These are phyloP conservation scores for Leucoma salicis DNA, from an alignment of 2,888 invertebrate species.

Conservation along the genomic window DNA sequence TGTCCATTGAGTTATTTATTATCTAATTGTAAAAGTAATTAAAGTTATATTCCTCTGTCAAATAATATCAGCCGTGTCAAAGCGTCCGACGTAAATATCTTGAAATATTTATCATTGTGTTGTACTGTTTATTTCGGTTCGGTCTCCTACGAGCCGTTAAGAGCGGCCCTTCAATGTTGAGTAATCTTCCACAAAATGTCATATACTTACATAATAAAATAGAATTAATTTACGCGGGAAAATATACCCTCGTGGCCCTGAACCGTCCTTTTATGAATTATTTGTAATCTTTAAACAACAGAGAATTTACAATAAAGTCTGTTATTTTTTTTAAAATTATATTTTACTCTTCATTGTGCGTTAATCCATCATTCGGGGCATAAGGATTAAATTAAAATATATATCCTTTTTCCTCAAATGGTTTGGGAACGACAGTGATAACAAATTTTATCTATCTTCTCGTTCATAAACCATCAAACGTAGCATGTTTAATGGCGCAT, in stretches of 20 bases:
- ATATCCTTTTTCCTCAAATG: conserved; percentile 6
- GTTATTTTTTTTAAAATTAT: conserved; percentile 9
- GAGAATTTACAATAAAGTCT: background rate
- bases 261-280: background rate
- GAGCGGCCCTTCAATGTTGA: background rate
- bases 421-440: conserved; percentile 13
- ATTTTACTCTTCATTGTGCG: conserved; percentile 12
- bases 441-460: conserved; percentile 18
- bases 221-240: conserved; percentile 7
- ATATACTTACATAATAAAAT: conserved; percentile 15
- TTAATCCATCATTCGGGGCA: conserved; percentile 11
- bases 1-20: background rate
- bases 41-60: background rate
- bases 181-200: conserved; percentile 8
- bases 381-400: conserved; percentile 12
- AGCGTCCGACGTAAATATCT: background rate
- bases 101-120: conserved; percentile 8
- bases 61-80: conserved; percentile 6
- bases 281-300: background rate
- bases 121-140: conserved; percentile 1
- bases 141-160: conserved; percentile 8
- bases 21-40: conserved; percentile 5
- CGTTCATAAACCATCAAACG: conserved; percentile 26
- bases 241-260: background rate
- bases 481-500: background rate